A percentile compares a stretch with the other conserved stretches of the same genome.
phyloP scores from a whole-genome alignment of 2,888 invertebrate species.

The Athripsodes cinereus region DNA sequence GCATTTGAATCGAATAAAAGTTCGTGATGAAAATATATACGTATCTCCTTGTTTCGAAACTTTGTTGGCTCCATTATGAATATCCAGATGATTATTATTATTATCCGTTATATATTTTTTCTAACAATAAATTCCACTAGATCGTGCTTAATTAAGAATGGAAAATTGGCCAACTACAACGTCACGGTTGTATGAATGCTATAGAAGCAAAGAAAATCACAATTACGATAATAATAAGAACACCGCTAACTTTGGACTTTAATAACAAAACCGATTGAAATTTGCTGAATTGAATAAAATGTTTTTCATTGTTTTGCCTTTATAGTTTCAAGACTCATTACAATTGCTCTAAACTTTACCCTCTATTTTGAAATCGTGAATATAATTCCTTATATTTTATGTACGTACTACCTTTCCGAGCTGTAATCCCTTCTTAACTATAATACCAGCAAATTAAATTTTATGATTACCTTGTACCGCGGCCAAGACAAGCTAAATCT shows the following conservation, averaged over 20 bases:
- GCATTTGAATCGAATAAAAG: too few species aligned
- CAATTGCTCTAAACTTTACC: background rate
- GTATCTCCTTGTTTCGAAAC: too few species aligned
- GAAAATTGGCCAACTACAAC: background rate
- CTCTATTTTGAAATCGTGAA: background rate
- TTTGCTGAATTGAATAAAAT: background rate
- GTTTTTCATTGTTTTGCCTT: background rate
- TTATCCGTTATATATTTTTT: too few species aligned
- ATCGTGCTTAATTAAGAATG: background rate
- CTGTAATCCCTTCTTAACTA: too few species aligned
- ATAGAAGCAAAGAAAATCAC: background rate
- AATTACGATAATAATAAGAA: background rate
- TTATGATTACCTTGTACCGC: too few species aligned
- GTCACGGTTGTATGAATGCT: background rate
- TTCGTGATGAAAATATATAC: too few species aligned
- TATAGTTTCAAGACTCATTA: background rate
- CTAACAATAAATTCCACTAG: too few species aligned
- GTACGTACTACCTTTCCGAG: background rate
- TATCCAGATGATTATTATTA: too few species aligned
- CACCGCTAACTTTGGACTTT: background rate
- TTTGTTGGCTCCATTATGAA: too few species aligned
- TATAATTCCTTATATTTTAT: background rate
- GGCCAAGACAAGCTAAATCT: too few species aligned
- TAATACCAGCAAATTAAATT: too few species aligned
- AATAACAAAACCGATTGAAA: background rate